Evolutionary conservation across 2,113 vertebrate species (phyloP), one percentile per base, ranked within the genome.

Genomic region (Smithornis capensis): DNA sequence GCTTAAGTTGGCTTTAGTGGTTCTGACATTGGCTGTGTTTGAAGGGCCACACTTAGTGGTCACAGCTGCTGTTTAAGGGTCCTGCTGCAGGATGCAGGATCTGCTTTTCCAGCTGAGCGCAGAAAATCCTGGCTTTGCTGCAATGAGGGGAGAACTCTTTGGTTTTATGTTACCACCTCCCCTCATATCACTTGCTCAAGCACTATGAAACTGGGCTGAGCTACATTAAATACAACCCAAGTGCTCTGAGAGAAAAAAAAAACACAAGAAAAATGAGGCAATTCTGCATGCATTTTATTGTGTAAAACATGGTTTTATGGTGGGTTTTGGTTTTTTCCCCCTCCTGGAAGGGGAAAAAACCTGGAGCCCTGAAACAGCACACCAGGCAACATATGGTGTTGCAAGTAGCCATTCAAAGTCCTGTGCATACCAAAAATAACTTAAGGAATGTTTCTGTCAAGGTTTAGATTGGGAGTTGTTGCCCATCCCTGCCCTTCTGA

Each of bases 71-170:
- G 38, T 38, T 24, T 49, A 21, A 62, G 17, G 27, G 57, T 8
- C 9, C 19, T 2, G 4, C 37, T 57, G 47, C 1, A 4, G 59
- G 28, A 18, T 52, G 4, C 3, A 0, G 37, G 16, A 53, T 40
- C 44, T 40, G 7, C n/a, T 71, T 55, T 42, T 80, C 91, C 60
- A 81, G 59, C 49, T 42, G 21, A 80, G 23, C 11, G 19, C 16
- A 56, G 76, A 3, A 50, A 84, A 74, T 19, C n/a, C 37, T 29
- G 40, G 37, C 55, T 82, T 35, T 69, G 23, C 74, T 82, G 57
- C 0, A 3, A 19, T 12, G 33, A 47, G 19, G 2, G 15, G 33
- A 13, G n/a, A 81, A 60, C 42, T 56, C 31, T 21, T 2, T 1
- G 1, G 25, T 40, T 83, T 68, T 59, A 45, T 19, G 44, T 37